These are phyloP conservation scores for Tetragnatha versicolor DNA, from an alignment of 1,140 invertebrate species.

Conservation along the genomic window DNA sequence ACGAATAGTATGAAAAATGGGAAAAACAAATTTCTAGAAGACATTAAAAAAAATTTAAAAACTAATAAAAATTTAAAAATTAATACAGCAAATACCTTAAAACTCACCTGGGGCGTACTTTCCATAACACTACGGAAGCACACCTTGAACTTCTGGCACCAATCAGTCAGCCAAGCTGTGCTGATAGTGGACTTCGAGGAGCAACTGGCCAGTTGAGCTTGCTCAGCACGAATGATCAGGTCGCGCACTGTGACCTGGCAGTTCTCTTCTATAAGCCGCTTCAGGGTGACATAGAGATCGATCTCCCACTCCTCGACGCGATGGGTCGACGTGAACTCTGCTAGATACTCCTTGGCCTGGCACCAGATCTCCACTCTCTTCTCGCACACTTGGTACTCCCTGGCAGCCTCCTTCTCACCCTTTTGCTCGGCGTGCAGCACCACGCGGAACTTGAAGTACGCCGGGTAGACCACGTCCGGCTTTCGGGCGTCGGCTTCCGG, in stretches of 20 bases:
- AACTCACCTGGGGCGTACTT: slow-evolving; percentile 46
- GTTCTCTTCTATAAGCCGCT: slow-evolving; percentile 29
- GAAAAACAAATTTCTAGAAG: background rate
- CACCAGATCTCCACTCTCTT: slow-evolving; percentile 43
- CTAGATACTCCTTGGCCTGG: slow-evolving; percentile 31
- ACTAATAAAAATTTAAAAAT: background rate
- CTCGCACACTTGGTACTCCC: slow-evolving; percentile 41
- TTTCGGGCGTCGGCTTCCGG: slow-evolving; percentile 14
- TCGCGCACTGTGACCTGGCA: slow-evolving; percentile 42
- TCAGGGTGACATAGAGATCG: slow-evolving; percentile 46
- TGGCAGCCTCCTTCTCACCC: slow-evolving; percentile 37
- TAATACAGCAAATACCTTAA: background rate
- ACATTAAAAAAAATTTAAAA: background rate
- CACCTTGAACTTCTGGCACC: slow-evolving; percentile 49
- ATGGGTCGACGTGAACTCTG: slow-evolving; percentile 3
- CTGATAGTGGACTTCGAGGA: slow-evolving; percentile 25
- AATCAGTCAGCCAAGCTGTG: slow-evolving; percentile 43
- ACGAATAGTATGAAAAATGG: too few relatives aligned
- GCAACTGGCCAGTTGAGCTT: slow-evolving; percentile 26
- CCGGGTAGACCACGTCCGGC: slow-evolving; percentile 37
- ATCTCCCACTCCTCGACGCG: slow-evolving; percentile 40
- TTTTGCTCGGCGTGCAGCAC: slow-evolving; percentile 22
- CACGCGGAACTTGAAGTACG: slow-evolving; percentile 28
- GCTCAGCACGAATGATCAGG: slow-evolving; percentile 42
- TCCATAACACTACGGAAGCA: slow-evolving; percentile 43